phyloP scores from a whole-genome alignment of 1,140 invertebrate genomes.

The Papilio polyxenes region DNA sequence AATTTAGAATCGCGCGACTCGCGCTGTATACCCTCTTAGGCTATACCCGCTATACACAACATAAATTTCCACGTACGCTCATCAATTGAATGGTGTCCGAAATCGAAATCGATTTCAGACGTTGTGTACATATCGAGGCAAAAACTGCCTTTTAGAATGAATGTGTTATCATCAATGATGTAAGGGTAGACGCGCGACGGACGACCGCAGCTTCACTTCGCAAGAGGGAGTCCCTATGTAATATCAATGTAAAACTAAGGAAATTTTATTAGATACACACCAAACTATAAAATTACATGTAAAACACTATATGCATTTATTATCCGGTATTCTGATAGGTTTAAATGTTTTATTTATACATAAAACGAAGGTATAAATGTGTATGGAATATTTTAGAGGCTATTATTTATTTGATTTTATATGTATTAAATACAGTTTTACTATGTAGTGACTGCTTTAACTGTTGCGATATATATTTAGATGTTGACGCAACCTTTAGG shows the following conservation, averaged over 20 bases:
- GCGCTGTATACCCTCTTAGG: neutral
- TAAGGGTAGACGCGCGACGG: constrained; percentile 22
- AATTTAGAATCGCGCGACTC: neutral
- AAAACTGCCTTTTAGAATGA: neutral
- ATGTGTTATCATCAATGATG: constrained; percentile 4
- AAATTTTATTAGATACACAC: constrained; percentile 48
- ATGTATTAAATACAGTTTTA: neutral
- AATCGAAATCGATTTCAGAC: constrained; percentile 1
- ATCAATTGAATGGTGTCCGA: constrained; percentile 25
- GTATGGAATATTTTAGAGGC: neutral
- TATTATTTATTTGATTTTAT: constrained; percentile 1
- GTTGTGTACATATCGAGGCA: constrained; percentile 22
- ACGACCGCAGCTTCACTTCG: constrained; percentile 43
- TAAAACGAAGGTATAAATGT: constrained; percentile 38
- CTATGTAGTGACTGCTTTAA: constrained; percentile 19
- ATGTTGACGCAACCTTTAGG: constrained; percentile 6
- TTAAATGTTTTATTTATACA: constrained; percentile 36
- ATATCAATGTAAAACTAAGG: constrained; percentile 55
- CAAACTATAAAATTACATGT: constrained; percentile 46
- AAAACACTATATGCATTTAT: constrained; percentile 48
- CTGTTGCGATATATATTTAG: neutral
- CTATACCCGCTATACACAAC: neutral
- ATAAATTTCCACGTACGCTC: constrained; percentile 31
- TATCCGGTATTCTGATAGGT: constrained; percentile 45
- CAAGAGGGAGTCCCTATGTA: constrained; percentile 43